Conservation (phyloP, 2,888 invertebrate species). For the Spicauda simplicius region DNA sequence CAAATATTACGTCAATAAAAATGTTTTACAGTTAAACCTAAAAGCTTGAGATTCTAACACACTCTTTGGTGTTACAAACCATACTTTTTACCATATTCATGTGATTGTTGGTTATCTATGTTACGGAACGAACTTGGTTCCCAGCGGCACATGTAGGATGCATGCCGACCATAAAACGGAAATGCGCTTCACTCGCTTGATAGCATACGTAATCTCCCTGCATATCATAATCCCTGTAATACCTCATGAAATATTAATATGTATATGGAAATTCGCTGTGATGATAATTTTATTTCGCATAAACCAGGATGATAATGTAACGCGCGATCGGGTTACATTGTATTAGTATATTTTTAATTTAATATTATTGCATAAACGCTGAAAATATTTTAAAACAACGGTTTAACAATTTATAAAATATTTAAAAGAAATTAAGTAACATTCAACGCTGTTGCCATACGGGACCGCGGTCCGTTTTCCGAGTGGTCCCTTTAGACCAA, state of each 20-base stretch:
- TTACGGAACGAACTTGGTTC: conserved; percentile 11
- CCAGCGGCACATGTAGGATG: conserved; percentile 16
- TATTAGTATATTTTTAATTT: neutral
- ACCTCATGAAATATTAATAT: conserved; percentile 20
- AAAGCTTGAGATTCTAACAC: no score
- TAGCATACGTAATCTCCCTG: conserved; percentile 8
- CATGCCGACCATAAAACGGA: conserved; percentile 19
- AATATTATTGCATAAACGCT: no score
- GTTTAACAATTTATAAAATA: no score
- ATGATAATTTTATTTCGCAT: conserved; percentile 12
- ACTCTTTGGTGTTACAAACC: no score
- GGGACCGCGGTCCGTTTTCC: no score
- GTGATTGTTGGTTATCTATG: neutral
- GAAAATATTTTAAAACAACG: no score
- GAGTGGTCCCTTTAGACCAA: no score
- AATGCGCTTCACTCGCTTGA: conserved; percentile 16
- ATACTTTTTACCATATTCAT: neutral
- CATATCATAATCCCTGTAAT: conserved; percentile 16
- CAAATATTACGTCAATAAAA: no score
- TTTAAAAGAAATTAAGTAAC: no score
- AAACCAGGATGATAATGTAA: neutral
- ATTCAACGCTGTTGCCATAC: no score
- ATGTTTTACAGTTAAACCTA: no score
- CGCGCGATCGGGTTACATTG: neutral
- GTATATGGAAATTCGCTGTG: conserved; percentile 13